A percentile compares a stretch with the other conserved stretches of the same genome.
phyloP scores from a whole-genome alignment of 35 echinoderm and acorn worm genomes.

The Amphiura filiformis region DNA sequence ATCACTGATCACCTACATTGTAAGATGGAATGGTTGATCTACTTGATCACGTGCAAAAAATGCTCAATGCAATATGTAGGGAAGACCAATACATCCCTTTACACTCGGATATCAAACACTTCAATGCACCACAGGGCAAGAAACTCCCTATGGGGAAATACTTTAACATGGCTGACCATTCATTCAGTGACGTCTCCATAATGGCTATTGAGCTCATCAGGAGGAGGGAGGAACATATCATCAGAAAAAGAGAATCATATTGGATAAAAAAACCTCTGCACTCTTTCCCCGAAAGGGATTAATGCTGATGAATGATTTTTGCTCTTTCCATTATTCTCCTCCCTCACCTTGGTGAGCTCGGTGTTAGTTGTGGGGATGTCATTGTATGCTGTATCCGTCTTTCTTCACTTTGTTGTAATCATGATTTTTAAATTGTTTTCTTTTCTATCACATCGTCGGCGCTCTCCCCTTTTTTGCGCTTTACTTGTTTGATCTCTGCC shows the following conservation, averaged over 20 bases:
- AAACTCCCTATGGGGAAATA: not conserved
- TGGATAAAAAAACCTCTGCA: not conserved
- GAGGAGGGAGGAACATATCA: not conserved
- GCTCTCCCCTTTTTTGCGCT: too few species aligned
- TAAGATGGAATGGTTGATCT: constrained; percentile 16
- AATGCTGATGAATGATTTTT: too few species aligned
- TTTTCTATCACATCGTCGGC: too few species aligned
- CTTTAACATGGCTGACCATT: not conserved
- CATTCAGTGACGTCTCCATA: not conserved
- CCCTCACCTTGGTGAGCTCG: too few species aligned
- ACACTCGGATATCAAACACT: not conserved
- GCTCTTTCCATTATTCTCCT: too few species aligned
- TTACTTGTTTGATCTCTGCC: too few species aligned
- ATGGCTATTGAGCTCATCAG: not conserved
- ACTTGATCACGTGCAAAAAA: constrained; percentile 20
- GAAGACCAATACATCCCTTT: not conserved
- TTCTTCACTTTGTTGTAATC: too few species aligned
- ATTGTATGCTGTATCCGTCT: too few species aligned
- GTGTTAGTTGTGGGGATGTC: too few species aligned
- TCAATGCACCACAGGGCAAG: not conserved
- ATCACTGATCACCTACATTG: not conserved
- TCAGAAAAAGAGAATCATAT: not conserved
- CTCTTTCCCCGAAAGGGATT: not conserved
- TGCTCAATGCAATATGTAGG: constrained; percentile 9
- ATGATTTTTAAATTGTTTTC: too few species aligned